phyloP scores from a whole-genome alignment of 2,797 vertebrate genomes.

The Harpagifer antarcticus region DNA sequence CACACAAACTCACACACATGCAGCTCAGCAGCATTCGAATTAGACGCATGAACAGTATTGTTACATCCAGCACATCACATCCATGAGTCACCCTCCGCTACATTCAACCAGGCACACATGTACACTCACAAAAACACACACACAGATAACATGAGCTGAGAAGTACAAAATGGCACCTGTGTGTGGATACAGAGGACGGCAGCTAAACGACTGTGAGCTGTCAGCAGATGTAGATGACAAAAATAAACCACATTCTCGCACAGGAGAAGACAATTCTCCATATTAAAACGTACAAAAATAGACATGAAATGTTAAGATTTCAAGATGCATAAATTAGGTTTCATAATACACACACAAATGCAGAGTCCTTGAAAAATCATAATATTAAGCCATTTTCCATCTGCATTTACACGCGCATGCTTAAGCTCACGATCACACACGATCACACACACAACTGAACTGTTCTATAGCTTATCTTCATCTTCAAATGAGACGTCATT shows the following conservation, averaged over 20 bases:
- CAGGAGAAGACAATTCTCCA: constrained; percentile 1
- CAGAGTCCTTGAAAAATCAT: constrained; percentile 40
- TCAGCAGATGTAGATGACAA: constrained; percentile 28
- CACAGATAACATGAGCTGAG: constrained; percentile 44
- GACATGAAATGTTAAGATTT: background rate
- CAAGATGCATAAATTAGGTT: constrained; percentile 10
- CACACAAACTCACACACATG: constrained; percentile 39
- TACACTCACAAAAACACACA: constrained; percentile 18
- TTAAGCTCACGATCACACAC: constrained; percentile 23
- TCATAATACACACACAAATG: constrained; percentile 9
- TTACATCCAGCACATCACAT: constrained; percentile 73
- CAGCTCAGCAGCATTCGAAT: constrained; percentile 62
- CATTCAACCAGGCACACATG: constrained; percentile 47
- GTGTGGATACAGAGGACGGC: constrained; percentile 61
- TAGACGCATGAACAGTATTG: constrained; percentile 72
- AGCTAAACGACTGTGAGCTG: constrained; percentile 31
- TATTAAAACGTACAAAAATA: background rate
- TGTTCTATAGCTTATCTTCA: background rate
- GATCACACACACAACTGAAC: constrained; percentile 18
- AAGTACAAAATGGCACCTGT: constrained; percentile 81
- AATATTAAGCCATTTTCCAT: constrained; percentile 48
- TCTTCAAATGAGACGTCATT: constrained; percentile 12
- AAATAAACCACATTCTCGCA: constrained; percentile 10
- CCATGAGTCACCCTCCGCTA: constrained; percentile 75
- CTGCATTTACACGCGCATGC: constrained; percentile 21